Conservation (phyloP, 1,140 invertebrate genomes). For the Cardiocondyla obscurior region DNA sequence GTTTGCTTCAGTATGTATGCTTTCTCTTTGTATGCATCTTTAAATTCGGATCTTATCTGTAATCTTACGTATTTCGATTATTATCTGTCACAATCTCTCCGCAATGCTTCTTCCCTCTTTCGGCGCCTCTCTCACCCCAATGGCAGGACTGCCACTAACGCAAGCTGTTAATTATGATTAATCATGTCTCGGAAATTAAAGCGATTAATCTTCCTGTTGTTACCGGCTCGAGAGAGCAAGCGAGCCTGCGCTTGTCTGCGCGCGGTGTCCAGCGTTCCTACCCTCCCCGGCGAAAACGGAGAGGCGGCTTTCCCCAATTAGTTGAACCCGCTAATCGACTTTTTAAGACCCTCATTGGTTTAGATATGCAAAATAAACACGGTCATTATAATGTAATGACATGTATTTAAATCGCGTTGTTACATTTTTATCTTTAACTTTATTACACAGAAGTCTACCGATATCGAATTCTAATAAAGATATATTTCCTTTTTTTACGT, state of each 20-base stretch:
- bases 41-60: slow-evolving; percentile 21
- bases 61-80: slow-evolving; percentile 42
- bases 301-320: slow-evolving; percentile 69
- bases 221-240: slow-evolving; percentile 52
- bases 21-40: too few relatives aligned
- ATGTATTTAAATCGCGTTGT: slow-evolving; percentile 3
- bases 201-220: slow-evolving; percentile 81
- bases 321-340: slow-evolving; percentile 59
- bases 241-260: background rate
- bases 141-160: slow-evolving; percentile 59
- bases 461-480: background rate
- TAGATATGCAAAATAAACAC: slow-evolving; percentile 6
- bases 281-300: slow-evolving; percentile 30
- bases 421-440: background rate
- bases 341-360: slow-evolving; percentile 50
- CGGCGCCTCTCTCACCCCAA: background rate
- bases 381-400: background rate
- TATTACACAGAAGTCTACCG: too few relatives aligned
- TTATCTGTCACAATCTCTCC: slow-evolving; percentile 44
- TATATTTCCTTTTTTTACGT: background rate
- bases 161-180: slow-evolving; percentile 82
- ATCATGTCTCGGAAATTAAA: slow-evolving; percentile 82
- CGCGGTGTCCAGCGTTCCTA: slow-evolving; percentile 40
- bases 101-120: slow-evolving; percentile 18
- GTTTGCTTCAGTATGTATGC: background rate